Evolutionary conservation across 2,797 vertebrate species (phyloP).

Genomic region (Coregonus ussuriensis): DNA sequence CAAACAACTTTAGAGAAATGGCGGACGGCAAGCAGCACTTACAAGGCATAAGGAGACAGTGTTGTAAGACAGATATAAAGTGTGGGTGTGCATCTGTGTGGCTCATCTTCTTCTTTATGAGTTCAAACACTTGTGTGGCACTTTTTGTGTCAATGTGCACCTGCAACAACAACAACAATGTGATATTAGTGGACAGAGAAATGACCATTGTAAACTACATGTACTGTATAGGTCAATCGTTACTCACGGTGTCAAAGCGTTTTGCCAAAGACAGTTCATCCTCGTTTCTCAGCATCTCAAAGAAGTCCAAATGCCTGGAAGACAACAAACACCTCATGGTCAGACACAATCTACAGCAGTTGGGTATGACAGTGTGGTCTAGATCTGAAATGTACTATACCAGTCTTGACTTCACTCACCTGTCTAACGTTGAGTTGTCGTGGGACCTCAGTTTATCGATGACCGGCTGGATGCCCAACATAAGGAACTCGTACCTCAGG

Average conservation of each 20-base stretch:
- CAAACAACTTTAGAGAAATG: no score
- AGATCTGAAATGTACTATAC: constrained; percentile 58
- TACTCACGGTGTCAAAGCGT: constrained; percentile 89
- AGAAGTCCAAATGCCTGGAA: constrained; percentile 95
- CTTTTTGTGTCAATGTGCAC: constrained; percentile 98
- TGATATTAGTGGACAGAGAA: not conserved
- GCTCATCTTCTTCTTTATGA: constrained; percentile 94
- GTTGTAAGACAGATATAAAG: constrained; percentile 98
- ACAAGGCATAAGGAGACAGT: constrained; percentile 99
- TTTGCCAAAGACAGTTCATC: constrained; percentile 95
- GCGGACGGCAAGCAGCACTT: constrained; percentile 39
- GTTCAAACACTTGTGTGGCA: constrained; percentile 95
- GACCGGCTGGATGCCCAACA: constrained; percentile 97
- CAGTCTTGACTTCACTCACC: constrained; percentile 73
- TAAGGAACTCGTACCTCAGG: constrained; percentile 96
- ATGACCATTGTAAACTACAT: not conserved
- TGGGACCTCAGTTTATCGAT: constrained; percentile 97
- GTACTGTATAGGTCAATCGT: not conserved
- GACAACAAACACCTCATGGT: not conserved
- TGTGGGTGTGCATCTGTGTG: constrained; percentile 96
- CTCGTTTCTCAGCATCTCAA: constrained; percentile 98
- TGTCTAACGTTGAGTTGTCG: constrained; percentile 95
- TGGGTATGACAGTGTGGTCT: not conserved
- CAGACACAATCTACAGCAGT: not conserved
- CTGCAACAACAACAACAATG: constrained; percentile 61